Evolutionary conservation across 2,797 vertebrate species (phyloP), one percentile per base, ranked within the genome.

Genomic region (Myiotriccus ornatus): DNA sequence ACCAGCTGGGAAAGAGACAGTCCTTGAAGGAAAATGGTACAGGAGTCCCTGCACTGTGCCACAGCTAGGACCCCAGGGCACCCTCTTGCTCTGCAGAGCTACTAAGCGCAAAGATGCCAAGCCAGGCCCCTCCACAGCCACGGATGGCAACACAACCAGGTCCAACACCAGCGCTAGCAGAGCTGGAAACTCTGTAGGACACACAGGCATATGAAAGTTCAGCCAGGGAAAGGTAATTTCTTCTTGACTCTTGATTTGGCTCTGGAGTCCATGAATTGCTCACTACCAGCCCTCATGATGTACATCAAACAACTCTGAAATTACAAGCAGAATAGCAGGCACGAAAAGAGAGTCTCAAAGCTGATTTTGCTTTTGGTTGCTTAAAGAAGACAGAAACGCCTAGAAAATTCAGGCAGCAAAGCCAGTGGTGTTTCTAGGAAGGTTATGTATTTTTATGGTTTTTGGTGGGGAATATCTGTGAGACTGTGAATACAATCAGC

Each of bases 371-470:
- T 88, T 91, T 89, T 25, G 43, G 4, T 79, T 75, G 14, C 68
- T 94, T 88, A 89, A 84, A 93, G 75, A 81, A 39, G 67, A 74
- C 27, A 62, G 57, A 87, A 87, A 87, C n/a, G 10, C 78, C 84
- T 75, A 75, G 60, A 85, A 94, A 92, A 84, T 52, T 80, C 71
- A 68, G 70, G 37, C 24, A 74, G 43, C 27, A 64, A 63, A 68
- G 20, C n/a, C 19, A 23, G 15, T 41, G 53, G 30, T 50, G 18
- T 81, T 91, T 94, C 68, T 60, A 82, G 41, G 52, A 82, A 92
- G 27, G 20, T 30, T 76, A 39, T 56, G 7, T 37, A 15, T 75
- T 90, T 90, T 74, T 49, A 70, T 35, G 14, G 0, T 1, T 52
- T 79, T 57, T 68, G 0, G 7, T 2, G 0, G 10, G 12, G 12